Base-by-base conservation (phyloP, 2,797 vertebrate species). In the Hafferia zeledoni region DNA sequence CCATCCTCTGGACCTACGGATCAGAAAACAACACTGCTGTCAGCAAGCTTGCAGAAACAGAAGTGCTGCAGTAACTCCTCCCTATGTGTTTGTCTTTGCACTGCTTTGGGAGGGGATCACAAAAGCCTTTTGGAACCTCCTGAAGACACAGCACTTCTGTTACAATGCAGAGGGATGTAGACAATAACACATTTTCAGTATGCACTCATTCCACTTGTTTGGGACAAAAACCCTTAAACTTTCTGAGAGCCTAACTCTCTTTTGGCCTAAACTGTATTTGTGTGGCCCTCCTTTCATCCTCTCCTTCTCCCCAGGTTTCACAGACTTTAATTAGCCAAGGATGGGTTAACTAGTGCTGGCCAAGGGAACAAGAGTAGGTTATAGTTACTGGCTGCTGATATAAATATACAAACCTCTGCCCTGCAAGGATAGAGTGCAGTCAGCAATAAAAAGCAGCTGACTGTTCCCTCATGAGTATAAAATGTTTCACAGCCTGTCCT, bases 1-100 rank as follows among this genome's bases (percentile, higher is more conserved):
- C 98, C 98, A 98, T 99, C 97, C 96, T 98, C 85, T 52, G 94
- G 89, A 98, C 97, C 98, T 98, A 92, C 31, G 87, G 89, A 94
- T 91, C 78, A 95, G 83, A 97, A 96, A 96, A 96, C 92, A 98
- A 96, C 96, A 92, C 57, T 53, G 92, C 84, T 30, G 81, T 98
- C 95, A 98, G 96, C 23, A 41, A 81, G 71, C 61, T 61, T 85
- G 59, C 35, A 57, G 72, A 74, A 81, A 88, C 28, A 8, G 79
- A 91, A 82, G 70, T 81, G 39, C 85, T 92, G 83, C 90, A 91
- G 83, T 79, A 46, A 81, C 80, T 96, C 46, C 68, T 80, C 39
- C 93, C 85, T 3, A 1, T 71, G 43, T 1, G 0, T 43, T 86
- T 9, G 5, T 71, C 71, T 89, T 37, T 0, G 2, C 35, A 25